Evolutionary conservation across 2,888 invertebrate genomes (phyloP), one percentile per base, ranked within the genome.

Genomic region (Liopterus haemorrhoidalis): DNA sequence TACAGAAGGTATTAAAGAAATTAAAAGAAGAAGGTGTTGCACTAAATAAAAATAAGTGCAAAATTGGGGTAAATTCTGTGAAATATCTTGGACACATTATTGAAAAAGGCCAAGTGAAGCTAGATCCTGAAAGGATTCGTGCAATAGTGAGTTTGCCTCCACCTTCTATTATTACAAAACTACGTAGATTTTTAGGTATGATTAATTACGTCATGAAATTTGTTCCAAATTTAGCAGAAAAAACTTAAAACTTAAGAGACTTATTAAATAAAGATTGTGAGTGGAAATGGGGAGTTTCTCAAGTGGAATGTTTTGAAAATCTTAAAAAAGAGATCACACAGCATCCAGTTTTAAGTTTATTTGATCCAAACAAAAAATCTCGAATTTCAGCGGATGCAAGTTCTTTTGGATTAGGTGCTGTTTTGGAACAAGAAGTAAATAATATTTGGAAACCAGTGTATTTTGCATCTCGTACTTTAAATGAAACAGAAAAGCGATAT

Each of bases 1-100:
- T 57, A 21, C 33, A 25, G 21, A 27, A 42, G 40, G 54, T 57
- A 2, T 42, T 59, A 11, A 11, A 46, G 18, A 37, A 21, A 37
- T 25, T 38, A 20, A 36, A 37, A 39, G 19, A 37, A 14, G 36
- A 21, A 1, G 36, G 40, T 30, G 8, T 32, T 9, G 46, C 49
- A 14, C 25, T 53, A 6, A 53, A 53, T 35, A 33, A 30, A 16
- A 43, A 40, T 4, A 53, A 53, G 43, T 50, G 50, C 45, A 21
- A 42, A 9, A 55, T 60, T 32, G 45, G 50, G 1, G 46, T 49
- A 2, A 20, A 12, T 5, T 45, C 28, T 40, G 21, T 52, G 52
- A 49, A 25, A 22, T 33, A 47, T 30, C 22, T 53, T 2, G 53
- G 53, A 20, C 49, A 53, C 30, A 37, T 49, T 12, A 35, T 53